phyloP scores from a whole-genome alignment of 92 coral and sea anemone genomes.

The Scolanthus callimorphus region DNA sequence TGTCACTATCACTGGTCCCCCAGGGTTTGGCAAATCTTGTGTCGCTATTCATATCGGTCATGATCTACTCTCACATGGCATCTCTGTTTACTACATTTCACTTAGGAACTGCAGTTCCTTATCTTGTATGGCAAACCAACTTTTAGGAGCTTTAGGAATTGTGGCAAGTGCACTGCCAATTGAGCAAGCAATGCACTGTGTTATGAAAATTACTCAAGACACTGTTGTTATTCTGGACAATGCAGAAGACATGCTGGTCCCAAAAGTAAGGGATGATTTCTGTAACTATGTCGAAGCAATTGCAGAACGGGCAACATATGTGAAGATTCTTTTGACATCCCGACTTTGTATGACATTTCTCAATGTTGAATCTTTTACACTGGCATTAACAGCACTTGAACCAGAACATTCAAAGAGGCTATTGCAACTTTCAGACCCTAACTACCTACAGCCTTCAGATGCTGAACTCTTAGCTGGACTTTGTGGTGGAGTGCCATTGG shows the following conservation, averaged over 20 bases:
- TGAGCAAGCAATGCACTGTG: slow-evolving; percentile 74
- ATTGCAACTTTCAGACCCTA: slow-evolving; percentile 39
- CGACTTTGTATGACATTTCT: slow-evolving; percentile 66
- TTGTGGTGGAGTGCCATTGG: slow-evolving; percentile 94
- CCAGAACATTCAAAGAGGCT: slow-evolving; percentile 70
- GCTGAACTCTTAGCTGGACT: slow-evolving; percentile 71
- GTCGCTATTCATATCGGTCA: slow-evolving; percentile 92
- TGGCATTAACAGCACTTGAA: slow-evolving; percentile 50
- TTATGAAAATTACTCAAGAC: slow-evolving; percentile 40
- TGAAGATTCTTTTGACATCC: slow-evolving; percentile 69
- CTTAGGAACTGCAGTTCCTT: slow-evolving; percentile 73
- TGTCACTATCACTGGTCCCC: slow-evolving; percentile 89
- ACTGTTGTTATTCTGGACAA: slow-evolving; percentile 88
- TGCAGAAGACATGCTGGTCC: slow-evolving; percentile 88
- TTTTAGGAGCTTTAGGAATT: slow-evolving; percentile 83
- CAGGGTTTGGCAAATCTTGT: slow-evolving; percentile 94
- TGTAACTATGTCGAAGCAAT: slow-evolving; percentile 66
- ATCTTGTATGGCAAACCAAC: slow-evolving; percentile 78
- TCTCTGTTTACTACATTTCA: slow-evolving; percentile 69
- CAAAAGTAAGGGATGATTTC: slow-evolving; percentile 52
- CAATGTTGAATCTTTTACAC: slow-evolving; percentile 55
- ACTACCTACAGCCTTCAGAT: slow-evolving; percentile 39
- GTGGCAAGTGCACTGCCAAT: slow-evolving; percentile 71
- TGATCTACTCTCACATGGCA: slow-evolving; percentile 54
- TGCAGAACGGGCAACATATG: slow-evolving; percentile 73